Base-by-base conservation (phyloP, 2,888 invertebrate species). In the Amblyteles armatorius region DNA sequence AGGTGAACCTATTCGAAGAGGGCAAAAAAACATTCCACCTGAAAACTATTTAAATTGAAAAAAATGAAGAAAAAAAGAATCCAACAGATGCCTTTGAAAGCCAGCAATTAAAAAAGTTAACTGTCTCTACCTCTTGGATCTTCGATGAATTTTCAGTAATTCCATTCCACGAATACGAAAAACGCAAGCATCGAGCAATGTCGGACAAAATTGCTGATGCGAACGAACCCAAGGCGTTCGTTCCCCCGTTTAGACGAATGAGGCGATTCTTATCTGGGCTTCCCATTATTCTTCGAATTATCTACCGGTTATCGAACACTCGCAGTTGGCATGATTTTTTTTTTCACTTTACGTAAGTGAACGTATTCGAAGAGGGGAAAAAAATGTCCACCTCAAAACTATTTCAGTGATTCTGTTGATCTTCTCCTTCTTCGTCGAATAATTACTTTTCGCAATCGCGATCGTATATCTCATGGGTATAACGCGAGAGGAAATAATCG, bases 181-280 rank as follows among this genome's bases (percentile, higher is more conserved):
- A 29, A 29, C 29, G 3, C 29, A 29, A 29, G 29, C 29, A 29
- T 29, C 3, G 29, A 29, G 50, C 74, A 81, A 68, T 52, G 29
- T 29, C 29, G 3, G 29, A 29, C 68, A 69, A 74, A 74, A 57
- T 26, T 26, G 26, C 26, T 1, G 26, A 26, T 26, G 26, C 26
- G 26, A 26, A 26, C 26, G 26, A 26, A 26, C 26, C 26, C 48
- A n/a, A 76, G 48, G 13, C 11, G 74, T 74, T 69, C 36, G 50
- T 76, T 60, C 36, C 36, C 55, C 5, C 77, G 52, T 29, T 19
- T 13, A n/a, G 3, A 19, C 29, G 9, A 33, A 50, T 55, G 19
- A 50, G 40, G 65, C 60, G 71, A 76, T 77, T 69, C 44, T 33
- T 55, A 71, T 77, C 71, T 48, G 29, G 0, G 57, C 57, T 57